Base-by-base conservation (phyloP, 2,797 vertebrate genomes). In the Danio tinwini region DNA sequence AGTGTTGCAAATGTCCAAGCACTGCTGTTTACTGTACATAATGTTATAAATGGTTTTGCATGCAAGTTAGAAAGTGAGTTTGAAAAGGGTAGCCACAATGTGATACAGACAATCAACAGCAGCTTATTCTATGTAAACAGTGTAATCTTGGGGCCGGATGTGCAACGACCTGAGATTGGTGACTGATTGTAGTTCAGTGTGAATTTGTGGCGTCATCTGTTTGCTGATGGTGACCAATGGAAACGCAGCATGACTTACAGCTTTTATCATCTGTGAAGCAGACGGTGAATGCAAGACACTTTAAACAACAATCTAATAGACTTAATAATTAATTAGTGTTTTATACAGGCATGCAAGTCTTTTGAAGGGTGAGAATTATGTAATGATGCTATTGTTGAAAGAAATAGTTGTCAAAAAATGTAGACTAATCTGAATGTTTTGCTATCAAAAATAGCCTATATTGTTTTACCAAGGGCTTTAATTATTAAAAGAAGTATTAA, bases 61-160 rank as follows among this genome's bases (percentile, higher is more conserved):
- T 58, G 55, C 5, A 12, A 45, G 40, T 14, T 10, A 47, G 19
- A 55, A 40, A n/a, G 11, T 47, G 44, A 67, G n/a, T 10, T 61
- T 84, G 72, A 55, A 53, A 62, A 74, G 83, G 77, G 47, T 6
- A 12, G 56, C 17, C 42, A 40, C 40, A 80, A 69, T 62, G 40
- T 63, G 81, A 85, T 76, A 55, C 73, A 62, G 55, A 21, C 72
- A 80, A 77, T 67, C 42, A 53, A 58, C 70, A 67, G 80, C 69
- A 52, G 64, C n/a, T 49, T 50, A 55, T 65, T 45, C 78, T 73
- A 39, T 56, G 59, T 65, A 64, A 75, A 75, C 58, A 65, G 12
- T 49, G 19, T 76, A 79, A 84, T 84, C 83, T 79, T 47, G 17
- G 0, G 42, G 47, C 62, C 71, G 63, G 70, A 72, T 82, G 53